phyloP scores from a whole-genome alignment of 92 coral and sea anemone species.

The Palythoa grandis region DNA sequence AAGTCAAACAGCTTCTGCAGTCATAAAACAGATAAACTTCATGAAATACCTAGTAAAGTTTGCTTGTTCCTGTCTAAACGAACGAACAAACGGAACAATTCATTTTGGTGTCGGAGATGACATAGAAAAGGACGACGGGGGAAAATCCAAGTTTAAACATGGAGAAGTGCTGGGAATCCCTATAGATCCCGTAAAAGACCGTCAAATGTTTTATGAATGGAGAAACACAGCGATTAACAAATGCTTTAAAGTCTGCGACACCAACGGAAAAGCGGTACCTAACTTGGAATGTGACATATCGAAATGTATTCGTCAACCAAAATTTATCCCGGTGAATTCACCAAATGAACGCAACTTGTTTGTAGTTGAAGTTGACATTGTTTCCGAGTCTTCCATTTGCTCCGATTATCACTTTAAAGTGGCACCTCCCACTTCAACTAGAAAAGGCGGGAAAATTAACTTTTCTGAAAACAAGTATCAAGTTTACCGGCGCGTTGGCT shows the following conservation, averaged over 20 bases:
- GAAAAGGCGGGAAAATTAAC: background rate
- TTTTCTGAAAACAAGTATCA: conserved; percentile 17
- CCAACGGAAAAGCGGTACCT: conserved; percentile 17
- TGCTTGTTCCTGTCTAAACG: conserved; percentile 62
- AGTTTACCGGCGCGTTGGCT: conserved; percentile 29
- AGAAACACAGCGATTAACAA: conserved; percentile 15
- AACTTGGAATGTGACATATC: background rate
- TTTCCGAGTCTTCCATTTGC: conserved; percentile 23
- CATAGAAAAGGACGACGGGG: conserved; percentile 1
- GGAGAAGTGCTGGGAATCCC: conserved; percentile 44
- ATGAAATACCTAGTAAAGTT: conserved; percentile 38
- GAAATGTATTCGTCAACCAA: conserved; percentile 31
- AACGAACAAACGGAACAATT: conserved; percentile 67
- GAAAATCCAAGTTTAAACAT: conserved; percentile 33
- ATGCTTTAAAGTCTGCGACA: conserved; percentile 21
- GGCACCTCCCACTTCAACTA: conserved; percentile 12
- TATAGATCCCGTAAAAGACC: background rate
- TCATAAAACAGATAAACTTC: conserved; percentile 31
- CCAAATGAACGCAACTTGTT: conserved; percentile 1
- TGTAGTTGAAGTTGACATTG: conserved; percentile 38
- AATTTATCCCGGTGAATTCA: conserved; percentile 21
- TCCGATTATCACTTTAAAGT: conserved; percentile 29
- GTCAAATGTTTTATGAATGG: conserved; percentile 21
- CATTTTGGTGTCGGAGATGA: conserved; percentile 71
- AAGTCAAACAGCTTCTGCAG: background rate